Evolutionary conservation across 2,113 vertebrate genomes (phyloP).

Genomic region (Tychaedon coryphoeus): DNA sequence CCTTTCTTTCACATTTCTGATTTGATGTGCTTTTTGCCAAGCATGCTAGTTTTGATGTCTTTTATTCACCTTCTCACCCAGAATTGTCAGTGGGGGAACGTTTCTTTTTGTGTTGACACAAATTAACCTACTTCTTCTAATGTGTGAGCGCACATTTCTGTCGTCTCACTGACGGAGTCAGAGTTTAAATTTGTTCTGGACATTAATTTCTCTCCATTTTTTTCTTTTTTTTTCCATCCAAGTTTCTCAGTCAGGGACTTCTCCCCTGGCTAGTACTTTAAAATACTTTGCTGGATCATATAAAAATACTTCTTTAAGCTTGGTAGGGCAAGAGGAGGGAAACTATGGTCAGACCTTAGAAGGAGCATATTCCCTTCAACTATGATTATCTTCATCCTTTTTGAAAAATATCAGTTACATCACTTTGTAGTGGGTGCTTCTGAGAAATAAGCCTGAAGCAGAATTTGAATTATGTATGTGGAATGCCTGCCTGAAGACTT

Average conservation of each 20-base stretch:
- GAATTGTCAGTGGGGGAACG: accelerated
- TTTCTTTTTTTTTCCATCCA: neutral
- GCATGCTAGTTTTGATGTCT: neutral
- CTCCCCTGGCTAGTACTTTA: neutral
- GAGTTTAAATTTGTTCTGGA: neutral
- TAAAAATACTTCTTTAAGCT: neutral
- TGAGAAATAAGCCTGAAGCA: conserved; percentile 10
- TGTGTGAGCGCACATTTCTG: neutral
- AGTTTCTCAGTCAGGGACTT: neutral
- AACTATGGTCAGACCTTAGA: neutral
- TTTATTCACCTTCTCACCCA: neutral
- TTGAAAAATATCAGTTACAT: neutral
- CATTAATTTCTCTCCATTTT: neutral
- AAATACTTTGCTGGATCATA: neutral
- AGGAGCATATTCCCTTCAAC: neutral
- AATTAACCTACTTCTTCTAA: neutral
- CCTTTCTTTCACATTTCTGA: neutral
- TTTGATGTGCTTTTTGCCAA: neutral
- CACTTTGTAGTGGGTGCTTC: conserved; percentile 10
- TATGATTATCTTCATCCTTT: neutral
- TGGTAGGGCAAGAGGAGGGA: neutral
- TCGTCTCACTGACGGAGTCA: neutral
- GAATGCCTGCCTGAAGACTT: neutral
- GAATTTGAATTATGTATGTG: conserved; percentile 40
- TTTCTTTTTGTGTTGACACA: neutral